Percentiles rank a stretch among this genome's conserved stretches.
phyloP scores from a whole-genome alignment of 2,888 invertebrate genomes.

The Apotomis betuletana region DNA sequence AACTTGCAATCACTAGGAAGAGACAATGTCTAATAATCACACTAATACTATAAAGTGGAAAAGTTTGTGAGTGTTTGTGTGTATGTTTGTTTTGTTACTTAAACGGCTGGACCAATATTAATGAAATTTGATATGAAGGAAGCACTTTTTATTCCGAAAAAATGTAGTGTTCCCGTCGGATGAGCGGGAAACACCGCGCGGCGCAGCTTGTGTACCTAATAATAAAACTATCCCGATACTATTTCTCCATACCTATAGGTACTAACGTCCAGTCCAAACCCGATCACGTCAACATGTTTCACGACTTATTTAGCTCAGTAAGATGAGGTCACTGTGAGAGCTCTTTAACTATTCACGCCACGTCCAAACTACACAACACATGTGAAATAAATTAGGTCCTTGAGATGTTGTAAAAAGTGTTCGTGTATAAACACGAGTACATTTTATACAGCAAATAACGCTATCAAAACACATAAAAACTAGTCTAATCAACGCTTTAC shows the following conservation, averaged over 20 bases:
- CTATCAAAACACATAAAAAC: conserved; percentile 6
- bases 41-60: no score
- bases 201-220: no score
- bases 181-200: no score
- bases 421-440: background rate
- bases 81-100: no score
- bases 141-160: no score
- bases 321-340: background rate
- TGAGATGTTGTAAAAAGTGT: background rate
- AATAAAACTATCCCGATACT: background rate
- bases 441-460: background rate
- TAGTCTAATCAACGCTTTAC: conserved; percentile 4
- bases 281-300: background rate
- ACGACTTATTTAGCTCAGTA: background rate
- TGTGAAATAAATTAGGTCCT: conserved; percentile 20
- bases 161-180: no score
- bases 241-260: background rate
- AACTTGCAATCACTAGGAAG: no score
- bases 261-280: background rate
- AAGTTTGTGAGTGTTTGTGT: no score
- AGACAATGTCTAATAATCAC: no score
- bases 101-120: no score
- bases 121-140: no score
- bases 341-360: conserved; percentile 16
- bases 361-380: conserved; percentile 10